Percentiles rank a stretch among this genome's conserved stretches.
These are phyloP conservation scores for Macrotus californicus DNA, from an alignment of 2,113 vertebrate species.

Conservation along the genomic window DNA sequence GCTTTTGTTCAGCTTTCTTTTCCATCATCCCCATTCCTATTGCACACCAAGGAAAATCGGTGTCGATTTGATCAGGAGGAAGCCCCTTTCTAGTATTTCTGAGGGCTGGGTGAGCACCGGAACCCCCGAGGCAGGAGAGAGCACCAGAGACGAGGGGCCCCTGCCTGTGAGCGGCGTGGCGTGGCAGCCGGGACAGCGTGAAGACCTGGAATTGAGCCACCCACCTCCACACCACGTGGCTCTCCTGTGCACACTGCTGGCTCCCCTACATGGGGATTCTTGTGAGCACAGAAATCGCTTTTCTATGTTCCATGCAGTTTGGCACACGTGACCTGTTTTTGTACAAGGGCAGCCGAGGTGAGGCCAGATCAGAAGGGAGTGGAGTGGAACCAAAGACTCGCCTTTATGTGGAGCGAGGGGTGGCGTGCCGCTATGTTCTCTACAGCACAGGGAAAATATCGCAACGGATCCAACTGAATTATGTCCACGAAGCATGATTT, in stretches of 20 bases:
- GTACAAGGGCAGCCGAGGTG: neutral
- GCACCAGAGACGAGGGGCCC: accelerated
- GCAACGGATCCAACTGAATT: neutral
- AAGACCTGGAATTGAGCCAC: neutral
- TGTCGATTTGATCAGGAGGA: neutral
- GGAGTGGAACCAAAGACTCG: neutral
- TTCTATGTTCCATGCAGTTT: neutral
- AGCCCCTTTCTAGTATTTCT: neutral
- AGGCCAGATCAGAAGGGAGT: neutral
- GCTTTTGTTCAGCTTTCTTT: neutral
- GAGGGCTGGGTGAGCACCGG: neutral
- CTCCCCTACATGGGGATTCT: neutral
- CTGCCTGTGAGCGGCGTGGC: neutral
- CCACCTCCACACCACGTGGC: neutral
- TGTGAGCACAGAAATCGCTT: neutral
- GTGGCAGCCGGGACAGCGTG: neutral
- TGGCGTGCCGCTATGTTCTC: neutral
- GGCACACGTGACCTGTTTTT: neutral
- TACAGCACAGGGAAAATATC: neutral
- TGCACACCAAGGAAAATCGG: neutral
- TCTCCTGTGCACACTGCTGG: neutral
- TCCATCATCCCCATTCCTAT: neutral
- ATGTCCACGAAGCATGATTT: neutral
- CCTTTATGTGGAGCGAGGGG: neutral
- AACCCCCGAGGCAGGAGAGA: neutral